These are phyloP conservation scores for Strix uralensis DNA, from an alignment of 2,113 vertebrate species.

Conservation along the genomic window DNA sequence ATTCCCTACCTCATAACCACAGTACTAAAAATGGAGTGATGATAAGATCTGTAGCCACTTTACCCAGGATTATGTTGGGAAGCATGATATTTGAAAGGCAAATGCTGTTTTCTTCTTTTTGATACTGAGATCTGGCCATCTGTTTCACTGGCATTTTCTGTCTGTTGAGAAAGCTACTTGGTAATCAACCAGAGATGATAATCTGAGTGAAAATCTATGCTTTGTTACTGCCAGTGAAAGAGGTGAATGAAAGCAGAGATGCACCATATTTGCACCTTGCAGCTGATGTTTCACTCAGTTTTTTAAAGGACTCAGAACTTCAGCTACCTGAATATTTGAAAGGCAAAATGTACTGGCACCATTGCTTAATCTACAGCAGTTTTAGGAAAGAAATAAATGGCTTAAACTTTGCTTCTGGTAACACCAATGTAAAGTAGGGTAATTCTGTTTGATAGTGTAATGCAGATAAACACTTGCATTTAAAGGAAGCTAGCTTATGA, in stretches of 20 bases:
- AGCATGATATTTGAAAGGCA: background rate
- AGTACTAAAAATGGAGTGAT: slow-evolving; percentile 7
- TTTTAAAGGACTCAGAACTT: background rate
- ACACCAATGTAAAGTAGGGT: background rate
- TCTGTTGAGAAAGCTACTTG: background rate
- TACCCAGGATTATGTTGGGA: background rate
- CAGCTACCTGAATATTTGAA: background rate
- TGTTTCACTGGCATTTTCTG: background rate
- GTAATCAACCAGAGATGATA: background rate
- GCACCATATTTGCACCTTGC: background rate
- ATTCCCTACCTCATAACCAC: background rate
- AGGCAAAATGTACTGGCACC: background rate
- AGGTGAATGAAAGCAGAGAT: background rate
- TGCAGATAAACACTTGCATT: background rate
- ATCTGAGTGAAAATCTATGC: background rate
- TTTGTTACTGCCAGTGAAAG: background rate
- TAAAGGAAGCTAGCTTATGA: background rate
- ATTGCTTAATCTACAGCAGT: background rate
- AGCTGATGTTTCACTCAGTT: background rate
- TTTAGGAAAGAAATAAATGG: background rate
- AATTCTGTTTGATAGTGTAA: background rate
- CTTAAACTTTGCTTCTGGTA: background rate
- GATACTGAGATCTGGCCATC: background rate
- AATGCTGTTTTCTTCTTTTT: background rate
- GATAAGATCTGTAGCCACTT: background rate